phyloP scores from a whole-genome alignment of 1,140 invertebrate genomes.

The Drosophila sproati region DNA sequence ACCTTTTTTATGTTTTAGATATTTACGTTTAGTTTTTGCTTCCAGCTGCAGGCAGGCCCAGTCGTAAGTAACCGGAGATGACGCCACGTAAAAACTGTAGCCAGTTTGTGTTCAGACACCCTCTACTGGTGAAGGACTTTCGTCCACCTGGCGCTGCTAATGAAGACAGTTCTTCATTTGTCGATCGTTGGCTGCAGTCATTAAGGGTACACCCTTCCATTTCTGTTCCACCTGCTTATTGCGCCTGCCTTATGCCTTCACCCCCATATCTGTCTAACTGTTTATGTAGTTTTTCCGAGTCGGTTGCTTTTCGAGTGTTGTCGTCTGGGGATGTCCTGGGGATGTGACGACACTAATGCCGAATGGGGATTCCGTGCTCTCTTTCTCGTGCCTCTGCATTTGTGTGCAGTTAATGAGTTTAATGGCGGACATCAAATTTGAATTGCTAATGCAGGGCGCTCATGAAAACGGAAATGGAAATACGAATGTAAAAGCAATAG shows the following conservation, averaged over 20 bases:
- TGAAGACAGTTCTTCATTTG: slow-evolving; percentile 79
- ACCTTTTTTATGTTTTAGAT: slow-evolving; percentile 68
- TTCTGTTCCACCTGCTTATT: slow-evolving; percentile 8
- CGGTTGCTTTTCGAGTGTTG: slow-evolving; percentile 34
- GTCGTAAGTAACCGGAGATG: slow-evolving; percentile 20
- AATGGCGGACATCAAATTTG: slow-evolving; percentile 78
- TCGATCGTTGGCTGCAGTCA: slow-evolving; percentile 63
- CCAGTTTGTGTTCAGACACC: slow-evolving; percentile 6
- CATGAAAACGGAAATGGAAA: slow-evolving; percentile 72
- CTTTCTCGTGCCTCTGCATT: slow-evolving; percentile 26
- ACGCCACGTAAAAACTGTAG: slow-evolving; percentile 27
- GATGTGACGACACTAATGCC: slow-evolving; percentile 16
- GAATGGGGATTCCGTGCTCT: neutral
- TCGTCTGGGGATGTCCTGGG: slow-evolving; percentile 21
- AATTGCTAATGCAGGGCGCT: slow-evolving; percentile 75
- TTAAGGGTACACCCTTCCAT: slow-evolving; percentile 36
- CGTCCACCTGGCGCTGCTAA: slow-evolving; percentile 47
- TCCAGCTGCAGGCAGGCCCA: slow-evolving; percentile 29
- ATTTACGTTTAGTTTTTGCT: slow-evolving; percentile 34
- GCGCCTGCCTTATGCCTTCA: neutral
- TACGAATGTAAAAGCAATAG: slow-evolving; percentile 50
- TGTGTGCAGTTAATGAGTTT: slow-evolving; percentile 83
- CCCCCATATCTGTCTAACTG: slow-evolving; percentile 5
- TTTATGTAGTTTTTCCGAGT: slow-evolving; percentile 31
- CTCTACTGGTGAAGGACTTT: slow-evolving; percentile 5